Evolutionary conservation across 2,888 invertebrate species (phyloP), one percentile per base, ranked within the genome.

Genomic region (Nasonia oneida): DNA sequence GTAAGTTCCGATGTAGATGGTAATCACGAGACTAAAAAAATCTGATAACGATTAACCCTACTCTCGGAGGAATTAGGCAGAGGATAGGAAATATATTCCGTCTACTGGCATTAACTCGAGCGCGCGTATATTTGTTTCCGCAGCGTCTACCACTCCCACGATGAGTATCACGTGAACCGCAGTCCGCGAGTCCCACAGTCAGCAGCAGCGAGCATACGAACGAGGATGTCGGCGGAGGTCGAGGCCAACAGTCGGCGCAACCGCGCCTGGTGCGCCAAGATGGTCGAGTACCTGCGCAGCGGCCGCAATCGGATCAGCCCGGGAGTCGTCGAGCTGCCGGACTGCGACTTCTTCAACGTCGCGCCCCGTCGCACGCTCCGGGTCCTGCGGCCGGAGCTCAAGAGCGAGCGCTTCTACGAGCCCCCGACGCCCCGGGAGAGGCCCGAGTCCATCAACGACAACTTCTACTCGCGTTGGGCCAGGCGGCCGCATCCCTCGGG

Each of bases 321-420:
- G 4, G 91, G 90, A 0, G 90, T 88, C 53, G 88, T 92, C 71
- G 91, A 92, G 75, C 89, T 92, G 67, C 89, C 90, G 2, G 92
- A 93, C 53, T 92, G 93, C 71, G 93, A 93, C 42, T 93, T 93
- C 81, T 91, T 93, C 81, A 90, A 90, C 78, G 91, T 92, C 1
- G 91, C 90, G 3, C 92, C 92, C 0, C 89, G 92, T 23, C 89
- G 93, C n/a, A 91, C 91, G 0, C 79, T 93, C 33, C 89, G 93
- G 6, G 89, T 93, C 91, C 92, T 37, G 47, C 42, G 82, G 0
- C 87, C 87, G 29, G 77, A 80, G 15, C 57, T 83, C 29, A 80
- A 80, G 42, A 75, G 81, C 57, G 64, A 67, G 3, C 70, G 42
- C 6, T 85, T 53, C 57, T 84, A 84, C 82, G 87, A 87, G 50